A percentile compares a stretch with the other conserved stretches of the same genome.
phyloP scores from a whole-genome alignment of 2,113 vertebrate genomes.

The Drymodes brunneopygia region DNA sequence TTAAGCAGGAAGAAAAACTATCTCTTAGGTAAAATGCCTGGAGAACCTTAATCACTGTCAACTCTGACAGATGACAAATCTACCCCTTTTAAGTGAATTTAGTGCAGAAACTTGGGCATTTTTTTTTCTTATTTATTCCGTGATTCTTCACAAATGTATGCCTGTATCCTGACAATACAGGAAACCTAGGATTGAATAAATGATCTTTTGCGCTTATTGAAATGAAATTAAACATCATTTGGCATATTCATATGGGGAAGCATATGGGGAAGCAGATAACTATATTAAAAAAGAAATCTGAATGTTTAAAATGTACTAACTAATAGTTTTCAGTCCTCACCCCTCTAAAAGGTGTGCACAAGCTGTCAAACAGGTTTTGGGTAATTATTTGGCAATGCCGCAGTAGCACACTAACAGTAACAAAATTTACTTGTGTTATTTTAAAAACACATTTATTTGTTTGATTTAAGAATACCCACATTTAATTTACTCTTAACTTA shows the following conservation, averaged over 20 bases:
- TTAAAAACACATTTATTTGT: neutral
- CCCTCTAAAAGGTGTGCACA: neutral
- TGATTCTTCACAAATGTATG: neutral
- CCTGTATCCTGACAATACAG: neutral
- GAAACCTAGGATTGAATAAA: neutral
- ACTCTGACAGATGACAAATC: neutral
- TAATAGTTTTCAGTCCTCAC: rapidly evolving
- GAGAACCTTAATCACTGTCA: neutral
- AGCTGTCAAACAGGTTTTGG: neutral
- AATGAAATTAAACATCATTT: neutral
- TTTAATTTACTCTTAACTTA: neutral
- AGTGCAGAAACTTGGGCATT: neutral
- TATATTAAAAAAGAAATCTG: too few relatives aligned
- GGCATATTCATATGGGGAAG: neutral
- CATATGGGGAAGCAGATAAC: too few relatives aligned
- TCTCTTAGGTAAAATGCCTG: neutral
- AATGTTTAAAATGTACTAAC: neutral
- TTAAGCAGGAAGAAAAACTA: neutral
- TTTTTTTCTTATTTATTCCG: neutral
- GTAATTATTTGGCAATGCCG: neutral
- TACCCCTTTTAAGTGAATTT: neutral
- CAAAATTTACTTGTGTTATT: neutral
- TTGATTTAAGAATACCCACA: neutral
- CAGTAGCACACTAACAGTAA: neutral
- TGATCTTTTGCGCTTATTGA: neutral